Conservation (phyloP, 2,113 vertebrate genomes). For the Lepisosteus oculatus region DNA sequence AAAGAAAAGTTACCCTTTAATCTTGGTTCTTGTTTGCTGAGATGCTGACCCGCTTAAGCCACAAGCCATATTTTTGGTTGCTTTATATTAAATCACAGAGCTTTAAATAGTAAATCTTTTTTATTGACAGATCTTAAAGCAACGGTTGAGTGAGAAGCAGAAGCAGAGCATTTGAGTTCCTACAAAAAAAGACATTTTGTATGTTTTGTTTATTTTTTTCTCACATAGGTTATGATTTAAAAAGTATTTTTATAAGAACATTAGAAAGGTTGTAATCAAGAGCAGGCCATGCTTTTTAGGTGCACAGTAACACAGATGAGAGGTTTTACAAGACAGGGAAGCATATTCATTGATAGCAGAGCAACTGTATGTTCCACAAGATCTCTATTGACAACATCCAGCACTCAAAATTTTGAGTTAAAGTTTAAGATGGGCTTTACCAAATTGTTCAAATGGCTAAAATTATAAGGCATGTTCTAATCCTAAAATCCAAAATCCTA, state of each 20-base stretch:
- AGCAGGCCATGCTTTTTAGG: too few relatives aligned
- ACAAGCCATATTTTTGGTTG: slow-evolving; percentile 37
- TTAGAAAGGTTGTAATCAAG: too few relatives aligned
- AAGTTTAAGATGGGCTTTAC: too few relatives aligned
- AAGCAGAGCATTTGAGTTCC: slow-evolving; percentile 14
- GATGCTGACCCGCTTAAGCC: slow-evolving; percentile 47
- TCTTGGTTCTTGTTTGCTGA: slow-evolving; percentile 36
- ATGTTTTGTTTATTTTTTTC: background rate
- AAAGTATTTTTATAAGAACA: background rate
- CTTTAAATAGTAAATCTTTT: slow-evolving; percentile 35
- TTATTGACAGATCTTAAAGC: slow-evolving; percentile 41
- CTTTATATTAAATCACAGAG: slow-evolving; percentile 41
- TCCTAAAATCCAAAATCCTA: too few relatives aligned
- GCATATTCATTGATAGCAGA: background rate
- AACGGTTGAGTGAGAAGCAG: slow-evolving; percentile 14
- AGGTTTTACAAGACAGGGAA: background rate
- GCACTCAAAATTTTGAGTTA: background rate
- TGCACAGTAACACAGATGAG: too few relatives aligned
- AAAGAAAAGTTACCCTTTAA: slow-evolving; percentile 56
- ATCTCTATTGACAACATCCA: background rate
- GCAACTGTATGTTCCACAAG: background rate
- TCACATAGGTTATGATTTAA: background rate
- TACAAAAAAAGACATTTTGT: background rate
- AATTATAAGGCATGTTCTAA: too few relatives aligned
- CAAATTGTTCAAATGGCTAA: too few relatives aligned